Conservation (phyloP, 1,140 invertebrate species). For the honey bee (Apis mellifera) region DNA sequence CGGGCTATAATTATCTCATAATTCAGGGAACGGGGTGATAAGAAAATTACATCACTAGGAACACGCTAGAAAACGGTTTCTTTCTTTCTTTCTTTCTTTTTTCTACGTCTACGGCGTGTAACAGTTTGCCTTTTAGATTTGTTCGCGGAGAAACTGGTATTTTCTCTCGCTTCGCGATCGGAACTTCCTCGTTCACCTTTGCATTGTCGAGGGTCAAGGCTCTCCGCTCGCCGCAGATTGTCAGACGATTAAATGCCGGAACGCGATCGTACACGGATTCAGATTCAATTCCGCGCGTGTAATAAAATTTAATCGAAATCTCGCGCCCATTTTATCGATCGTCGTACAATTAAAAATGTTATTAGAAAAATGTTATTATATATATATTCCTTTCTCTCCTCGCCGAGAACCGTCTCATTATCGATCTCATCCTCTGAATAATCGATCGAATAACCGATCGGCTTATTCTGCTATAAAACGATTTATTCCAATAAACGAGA, state of each 20-base stretch:
- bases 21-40: slow-evolving; percentile 7
- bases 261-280: neutral
- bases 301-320: neutral
- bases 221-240: neutral
- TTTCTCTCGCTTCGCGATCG: slow-evolving; percentile 9
- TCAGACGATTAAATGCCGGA: neutral
- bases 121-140: slow-evolving; percentile 8
- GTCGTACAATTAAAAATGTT: too few species aligned
- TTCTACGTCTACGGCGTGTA: too few species aligned
- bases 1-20: slow-evolving; percentile 6
- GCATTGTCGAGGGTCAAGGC: slow-evolving; percentile 20
- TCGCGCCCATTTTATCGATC: too few species aligned
- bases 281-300: too few species aligned
- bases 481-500: slow-evolving; percentile 35
- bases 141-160: slow-evolving; percentile 10
- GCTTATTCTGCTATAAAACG: neutral
- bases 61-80: neutral
- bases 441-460: neutral
- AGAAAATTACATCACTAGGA: slow-evolving; percentile 3
- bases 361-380: too few species aligned
- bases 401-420: too few species aligned
- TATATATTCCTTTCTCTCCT: too few species aligned
- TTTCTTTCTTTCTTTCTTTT: too few species aligned
- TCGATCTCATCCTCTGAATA: neutral
- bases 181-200: slow-evolving; percentile 24